phyloP scores from a whole-genome alignment of 2,888 invertebrate genomes.

The Carpatolechia fugitivella region DNA sequence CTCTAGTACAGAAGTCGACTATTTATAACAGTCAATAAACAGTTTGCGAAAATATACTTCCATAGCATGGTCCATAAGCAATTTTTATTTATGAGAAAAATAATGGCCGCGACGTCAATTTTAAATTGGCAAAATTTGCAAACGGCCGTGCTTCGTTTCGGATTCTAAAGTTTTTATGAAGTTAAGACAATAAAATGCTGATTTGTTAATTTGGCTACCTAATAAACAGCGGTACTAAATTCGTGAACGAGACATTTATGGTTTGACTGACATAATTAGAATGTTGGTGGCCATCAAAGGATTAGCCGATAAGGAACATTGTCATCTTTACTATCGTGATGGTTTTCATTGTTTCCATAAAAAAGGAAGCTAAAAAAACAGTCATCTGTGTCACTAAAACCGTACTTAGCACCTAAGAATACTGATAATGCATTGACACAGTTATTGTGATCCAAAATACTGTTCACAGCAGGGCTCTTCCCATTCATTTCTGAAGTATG shows the following conservation, averaged over 20 bases:
- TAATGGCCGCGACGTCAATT: constrained; percentile 16
- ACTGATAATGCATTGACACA: constrained; percentile 8
- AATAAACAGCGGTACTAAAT: neutral
- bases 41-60: constrained; percentile 62
- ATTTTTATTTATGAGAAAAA: constrained; percentile 26
- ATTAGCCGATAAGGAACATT: neutral
- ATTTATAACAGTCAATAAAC: constrained; percentile 54
- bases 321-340: neutral
- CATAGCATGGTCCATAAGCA: constrained; percentile 37
- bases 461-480: constrained; percentile 13
- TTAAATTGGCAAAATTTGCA: constrained; percentile 14
- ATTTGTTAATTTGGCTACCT: constrained; percentile 9
- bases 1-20: constrained; percentile 58
- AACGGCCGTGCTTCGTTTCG: constrained; percentile 4
- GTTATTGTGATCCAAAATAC: constrained; percentile 8
- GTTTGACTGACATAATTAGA: neutral
- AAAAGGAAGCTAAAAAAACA: neutral
- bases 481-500: constrained; percentile 12
- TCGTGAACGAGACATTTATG: neutral
- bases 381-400: neutral
- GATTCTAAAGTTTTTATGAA: constrained; percentile 5
- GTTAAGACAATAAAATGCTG: neutral
- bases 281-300: too few species aligned
- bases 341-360: neutral
- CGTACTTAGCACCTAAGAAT: constrained; percentile 9